These are phyloP conservation scores for Garrulus glandarius DNA, from an alignment of 2,797 vertebrate genomes.

Conservation along the genomic window DNA sequence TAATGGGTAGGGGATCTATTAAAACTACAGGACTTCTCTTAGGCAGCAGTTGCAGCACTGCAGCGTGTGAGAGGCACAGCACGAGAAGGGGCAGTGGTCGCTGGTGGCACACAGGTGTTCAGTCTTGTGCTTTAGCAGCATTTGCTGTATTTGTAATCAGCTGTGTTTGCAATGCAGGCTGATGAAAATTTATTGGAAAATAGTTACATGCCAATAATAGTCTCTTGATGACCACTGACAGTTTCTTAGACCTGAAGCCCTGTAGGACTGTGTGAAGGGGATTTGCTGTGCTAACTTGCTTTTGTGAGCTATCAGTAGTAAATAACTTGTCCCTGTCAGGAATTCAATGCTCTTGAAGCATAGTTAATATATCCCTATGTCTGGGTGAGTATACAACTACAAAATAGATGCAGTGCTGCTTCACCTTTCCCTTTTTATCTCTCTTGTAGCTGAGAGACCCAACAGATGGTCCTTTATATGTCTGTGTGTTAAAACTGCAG, in stretches of 20 bases:
- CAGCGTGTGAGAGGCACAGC: background rate
- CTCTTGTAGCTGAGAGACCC: background rate
- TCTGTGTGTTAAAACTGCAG: background rate
- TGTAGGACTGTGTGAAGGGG: background rate
- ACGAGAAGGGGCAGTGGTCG: background rate
- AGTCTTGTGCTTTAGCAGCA: background rate
- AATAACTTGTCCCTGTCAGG: slow-evolving; percentile 5
- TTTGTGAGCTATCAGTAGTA: background rate
- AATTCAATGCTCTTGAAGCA: background rate
- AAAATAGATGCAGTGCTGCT: background rate
- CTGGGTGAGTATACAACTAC: background rate
- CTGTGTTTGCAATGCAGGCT: background rate
- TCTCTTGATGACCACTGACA: background rate
- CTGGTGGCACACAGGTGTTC: background rate
- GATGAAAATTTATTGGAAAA: background rate
- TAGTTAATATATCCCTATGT: background rate
- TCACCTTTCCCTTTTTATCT: background rate
- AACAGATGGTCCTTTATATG: background rate
- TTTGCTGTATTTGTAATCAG: background rate
- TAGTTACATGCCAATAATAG: background rate
- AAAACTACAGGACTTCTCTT: background rate
- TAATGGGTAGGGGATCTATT: background rate
- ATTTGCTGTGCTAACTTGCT: slow-evolving; percentile 5
- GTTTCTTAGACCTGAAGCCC: slow-evolving; percentile 9
- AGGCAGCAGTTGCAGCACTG: background rate